Base-by-base conservation (phyloP, 2,888 invertebrate genomes). In the Drosophila birchii region DNA sequence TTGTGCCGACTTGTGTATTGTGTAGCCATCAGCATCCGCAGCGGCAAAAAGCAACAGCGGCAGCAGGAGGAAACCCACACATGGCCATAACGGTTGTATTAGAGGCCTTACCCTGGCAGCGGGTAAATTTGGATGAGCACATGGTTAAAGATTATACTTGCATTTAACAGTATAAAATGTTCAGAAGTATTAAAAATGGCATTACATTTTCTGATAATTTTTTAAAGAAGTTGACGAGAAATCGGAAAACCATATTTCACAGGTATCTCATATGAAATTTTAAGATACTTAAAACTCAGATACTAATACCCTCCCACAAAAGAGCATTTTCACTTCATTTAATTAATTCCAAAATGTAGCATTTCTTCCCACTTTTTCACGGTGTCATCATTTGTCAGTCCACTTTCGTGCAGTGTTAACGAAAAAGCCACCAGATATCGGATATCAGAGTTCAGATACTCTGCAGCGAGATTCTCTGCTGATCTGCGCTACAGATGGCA, bases 1-100 rank as follows among this genome's bases (percentile, higher is more conserved):
- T 81, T 85, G 69, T 76, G 86, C 66, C 59, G 74, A 74, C 75
- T 71, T 80, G 26, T 60, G 75, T 60, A 86, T 85, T 85, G 86
- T 86, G 71, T 75, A 79, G 82, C 80, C 74, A 75, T 58, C 80
- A 78, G 72, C 87, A 68, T 55, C 69, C 66, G 26, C 64, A 54
- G 54, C 51, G 29, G 23, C 57, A 58, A 23, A 58, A 47, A 51
- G 20, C 51, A n/a, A 20, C 16, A 36, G 58, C 59, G 32, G 38
- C 61, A 39, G 59, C 55, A 59, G 61, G 54, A 32, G 69, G 56
- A 76, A 80, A 86, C 73, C 84, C 79, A 88, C 81, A 72, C 88
- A 72, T 67, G 69, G 23, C 45, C 53, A 68, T 60, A 75, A 61
- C 75, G 55, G 43, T 47, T 62, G 39, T 60, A 26, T 61, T 59